Evolutionary conservation across 2,797 vertebrate species (phyloP).

Genomic region (Chelonia mydas): DNA sequence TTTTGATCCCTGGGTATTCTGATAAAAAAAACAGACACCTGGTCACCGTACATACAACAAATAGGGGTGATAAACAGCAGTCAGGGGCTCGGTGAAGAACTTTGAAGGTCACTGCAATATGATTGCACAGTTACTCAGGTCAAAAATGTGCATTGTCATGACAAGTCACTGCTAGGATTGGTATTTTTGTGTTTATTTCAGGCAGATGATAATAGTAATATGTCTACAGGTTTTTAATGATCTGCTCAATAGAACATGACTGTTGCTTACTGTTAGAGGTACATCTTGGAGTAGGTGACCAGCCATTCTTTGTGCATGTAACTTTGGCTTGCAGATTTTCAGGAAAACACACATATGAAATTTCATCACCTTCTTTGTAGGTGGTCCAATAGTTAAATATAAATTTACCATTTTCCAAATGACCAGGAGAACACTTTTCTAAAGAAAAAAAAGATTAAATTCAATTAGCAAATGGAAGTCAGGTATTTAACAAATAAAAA

Average conservation of each 20-base stretch:
- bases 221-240: background rate
- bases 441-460: background rate
- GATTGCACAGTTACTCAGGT: background rate
- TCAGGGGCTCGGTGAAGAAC: background rate
- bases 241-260: background rate
- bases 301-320: conserved; percentile 62
- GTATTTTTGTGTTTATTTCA: background rate
- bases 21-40: too few relatives aligned
- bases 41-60: too few relatives aligned
- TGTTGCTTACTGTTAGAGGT: conserved; percentile 56
- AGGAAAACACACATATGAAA: background rate
- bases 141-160: background rate
- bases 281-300: conserved; percentile 63
- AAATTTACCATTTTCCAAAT: background rate
- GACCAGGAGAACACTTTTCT: background rate
- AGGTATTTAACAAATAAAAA: background rate
- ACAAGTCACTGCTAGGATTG: background rate
- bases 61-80: too few relatives aligned
- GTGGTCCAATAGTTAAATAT: fast-evolving
- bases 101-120: too few relatives aligned
- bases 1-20: too few relatives aligned
- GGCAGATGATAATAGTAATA: background rate
- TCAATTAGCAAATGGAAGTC: background rate
- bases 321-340: background rate
- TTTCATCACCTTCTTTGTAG: background rate